Percentiles rank a stretch among this genome's conserved stretches.
Evolutionary conservation across 2,888 invertebrate species (phyloP).

Genomic region (Ectemnius cavifrons): DNA sequence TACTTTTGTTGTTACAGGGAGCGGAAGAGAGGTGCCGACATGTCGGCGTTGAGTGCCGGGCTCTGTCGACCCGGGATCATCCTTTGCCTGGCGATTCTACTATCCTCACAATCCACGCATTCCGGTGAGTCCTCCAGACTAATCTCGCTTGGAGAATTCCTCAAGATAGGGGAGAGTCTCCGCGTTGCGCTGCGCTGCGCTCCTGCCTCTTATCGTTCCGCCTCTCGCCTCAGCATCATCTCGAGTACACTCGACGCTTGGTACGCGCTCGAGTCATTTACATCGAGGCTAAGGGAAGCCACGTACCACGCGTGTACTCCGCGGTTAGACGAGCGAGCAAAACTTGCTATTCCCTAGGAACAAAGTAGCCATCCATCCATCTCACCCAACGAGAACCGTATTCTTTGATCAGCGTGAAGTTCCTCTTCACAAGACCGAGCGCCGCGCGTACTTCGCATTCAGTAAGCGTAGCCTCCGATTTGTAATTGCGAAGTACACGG

Average conservation of each 20-base stretch:
- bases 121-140: slow-evolving; percentile 70
- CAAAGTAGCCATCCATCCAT: background rate
- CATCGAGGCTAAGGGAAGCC: background rate
- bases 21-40: slow-evolving; percentile 78
- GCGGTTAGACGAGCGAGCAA: background rate
- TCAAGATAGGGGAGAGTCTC: slow-evolving; percentile 10
- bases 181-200: background rate
- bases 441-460: background rate
- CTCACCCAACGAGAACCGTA: background rate
- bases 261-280: slow-evolving; percentile 6
- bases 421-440: background rate
- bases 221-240: slow-evolving; percentile 38
- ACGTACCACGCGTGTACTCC: background rate
- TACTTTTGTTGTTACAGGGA: slow-evolving; percentile 48
- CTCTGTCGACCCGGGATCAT: slow-evolving; percentile 77
- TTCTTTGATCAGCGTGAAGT: background rate
- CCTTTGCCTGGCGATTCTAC: slow-evolving; percentile 69
- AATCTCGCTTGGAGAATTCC: slow-evolving; percentile 24
- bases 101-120: slow-evolving; percentile 67
- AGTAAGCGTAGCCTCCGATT: background rate
- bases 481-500: slow-evolving; percentile 6
- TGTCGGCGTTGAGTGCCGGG: slow-evolving; percentile 81
- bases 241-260: background rate
- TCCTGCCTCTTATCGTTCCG: slow-evolving; percentile 39
- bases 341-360: background rate